phyloP scores from a whole-genome alignment of 2,797 vertebrate species.

The Microctenopoma steveboyesi region DNA sequence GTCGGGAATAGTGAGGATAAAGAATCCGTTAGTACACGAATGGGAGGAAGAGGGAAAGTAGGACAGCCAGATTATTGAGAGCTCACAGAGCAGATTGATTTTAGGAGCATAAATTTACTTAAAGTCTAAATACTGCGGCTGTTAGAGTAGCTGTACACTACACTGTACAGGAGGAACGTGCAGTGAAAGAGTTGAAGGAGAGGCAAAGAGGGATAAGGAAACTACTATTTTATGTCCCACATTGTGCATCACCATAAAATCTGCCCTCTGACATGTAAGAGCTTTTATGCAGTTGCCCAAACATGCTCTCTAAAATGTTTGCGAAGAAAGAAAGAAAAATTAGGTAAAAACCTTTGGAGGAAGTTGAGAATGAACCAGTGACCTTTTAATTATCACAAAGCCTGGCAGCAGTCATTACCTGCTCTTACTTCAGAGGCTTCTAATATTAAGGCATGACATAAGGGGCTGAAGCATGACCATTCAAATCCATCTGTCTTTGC shows the following conservation, averaged over 20 bases:
- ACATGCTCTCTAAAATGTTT: conserved; percentile 1
- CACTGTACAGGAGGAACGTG: background rate
- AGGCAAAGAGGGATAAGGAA: background rate
- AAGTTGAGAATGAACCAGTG: background rate
- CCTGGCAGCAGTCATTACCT: background rate
- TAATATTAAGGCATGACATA: too few relatives aligned
- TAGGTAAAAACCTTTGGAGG: background rate
- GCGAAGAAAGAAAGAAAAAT: background rate
- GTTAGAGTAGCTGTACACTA: conserved; percentile 14
- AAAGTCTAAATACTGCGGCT: conserved; percentile 4
- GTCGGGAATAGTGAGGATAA: background rate
- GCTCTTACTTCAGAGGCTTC: too few relatives aligned
- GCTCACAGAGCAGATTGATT: conserved; percentile 23
- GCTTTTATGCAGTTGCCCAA: conserved; percentile 13
- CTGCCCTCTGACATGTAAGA: background rate
- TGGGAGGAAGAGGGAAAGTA: conserved; percentile 15
- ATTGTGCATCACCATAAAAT: conserved; percentile 16
- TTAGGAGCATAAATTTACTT: background rate
- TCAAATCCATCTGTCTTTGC: conserved; percentile 32
- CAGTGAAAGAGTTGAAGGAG: background rate
- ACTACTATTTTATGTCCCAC: background rate
- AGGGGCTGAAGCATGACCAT: conserved; percentile 8
- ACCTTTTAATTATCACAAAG: background rate
- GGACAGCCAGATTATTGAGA: conserved; percentile 24
- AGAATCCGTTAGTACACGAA: conserved; percentile 9